These are phyloP conservation scores for Procambarus clarkii DNA, from an alignment of 1,140 invertebrate genomes.

Conservation along the genomic window DNA sequence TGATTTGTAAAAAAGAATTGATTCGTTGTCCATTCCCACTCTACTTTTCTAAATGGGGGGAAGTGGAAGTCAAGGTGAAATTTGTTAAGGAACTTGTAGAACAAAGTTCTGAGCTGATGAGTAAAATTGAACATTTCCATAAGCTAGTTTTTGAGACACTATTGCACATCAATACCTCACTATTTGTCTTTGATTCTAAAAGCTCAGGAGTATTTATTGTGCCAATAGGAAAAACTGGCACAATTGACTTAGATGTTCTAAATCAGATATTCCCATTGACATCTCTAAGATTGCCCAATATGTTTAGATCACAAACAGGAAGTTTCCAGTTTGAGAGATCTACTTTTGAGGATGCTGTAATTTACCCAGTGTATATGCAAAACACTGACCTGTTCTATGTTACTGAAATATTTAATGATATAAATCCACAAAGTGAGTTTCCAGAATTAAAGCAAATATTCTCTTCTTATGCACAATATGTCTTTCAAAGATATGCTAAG, in stretches of 20 bases:
- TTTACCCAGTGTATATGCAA: slow-evolving; percentile 49
- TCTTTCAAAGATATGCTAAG: slow-evolving; percentile 9
- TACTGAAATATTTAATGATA: slow-evolving; percentile 38
- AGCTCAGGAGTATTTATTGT: slow-evolving; percentile 27
- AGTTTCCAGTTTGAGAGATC: slow-evolving; percentile 30
- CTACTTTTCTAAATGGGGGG: slow-evolving; percentile 62
- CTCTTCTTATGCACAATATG: slow-evolving; percentile 47
- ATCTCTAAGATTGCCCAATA: background rate
- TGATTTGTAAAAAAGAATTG: slow-evolving; percentile 29
- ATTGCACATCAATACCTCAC: slow-evolving; percentile 17
- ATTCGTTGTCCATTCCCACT: slow-evolving; percentile 59
- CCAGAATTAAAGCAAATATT: slow-evolving; percentile 8
- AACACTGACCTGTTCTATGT: slow-evolving; percentile 33
- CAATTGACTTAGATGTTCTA: background rate
- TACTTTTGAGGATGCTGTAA: slow-evolving; percentile 53
- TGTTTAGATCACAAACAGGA: background rate
- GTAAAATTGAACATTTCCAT: slow-evolving; percentile 60
- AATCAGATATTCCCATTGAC: background rate
- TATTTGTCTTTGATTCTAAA: slow-evolving; percentile 26
- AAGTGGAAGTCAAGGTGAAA: slow-evolving; percentile 46
- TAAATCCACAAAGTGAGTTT: slow-evolving; percentile 36
- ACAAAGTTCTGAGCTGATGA: background rate
- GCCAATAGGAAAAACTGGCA: slow-evolving; percentile 10
- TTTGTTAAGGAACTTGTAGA: slow-evolving; percentile 9
- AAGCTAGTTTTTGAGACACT: slow-evolving; percentile 55